A percentile compares a stretch with the other conserved stretches of the same genome.
Conservation (phyloP, 2,888 invertebrate species). For the Escarpia spicata region DNA sequence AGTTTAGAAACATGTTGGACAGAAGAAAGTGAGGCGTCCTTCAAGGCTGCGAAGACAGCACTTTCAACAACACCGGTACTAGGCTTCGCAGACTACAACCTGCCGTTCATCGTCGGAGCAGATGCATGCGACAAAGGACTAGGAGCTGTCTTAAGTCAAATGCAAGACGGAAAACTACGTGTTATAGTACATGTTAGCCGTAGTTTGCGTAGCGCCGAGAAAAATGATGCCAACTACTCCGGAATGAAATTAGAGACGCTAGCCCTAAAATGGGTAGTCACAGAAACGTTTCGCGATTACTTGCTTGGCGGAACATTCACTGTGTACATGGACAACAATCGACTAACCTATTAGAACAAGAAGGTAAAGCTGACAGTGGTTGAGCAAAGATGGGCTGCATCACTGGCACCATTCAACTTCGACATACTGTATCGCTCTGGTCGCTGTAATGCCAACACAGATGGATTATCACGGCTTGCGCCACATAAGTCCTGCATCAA, state of each 20-base stretch:
- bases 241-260: conserved; percentile 42
- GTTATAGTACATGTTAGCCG: conserved; percentile 43
- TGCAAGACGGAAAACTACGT: conserved; percentile 31
- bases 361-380: background rate
- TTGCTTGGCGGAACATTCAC: conserved; percentile 21
- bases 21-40: conserved; percentile 33
- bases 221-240: conserved; percentile 41
- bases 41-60: conserved; percentile 31
- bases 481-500: background rate
- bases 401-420: no score
- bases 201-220: conserved; percentile 36
- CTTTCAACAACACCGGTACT: conserved; percentile 40
- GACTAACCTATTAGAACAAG: background rate
- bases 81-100: conserved; percentile 41
- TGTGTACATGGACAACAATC: conserved; percentile 9
- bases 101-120: conserved; percentile 40
- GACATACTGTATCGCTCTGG: no score
- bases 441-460: background rate
- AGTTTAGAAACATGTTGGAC: conserved; percentile 24
- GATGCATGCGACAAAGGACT: conserved; percentile 41
- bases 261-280: conserved; percentile 42
- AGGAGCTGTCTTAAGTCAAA: conserved; percentile 42
- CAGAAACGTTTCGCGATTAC: conserved; percentile 29
- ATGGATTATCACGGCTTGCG: background rate
- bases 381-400: no score